Evolutionary conservation across 64 coral and sea anemone species (phyloP).

Genomic region (Actinia equina): DNA sequence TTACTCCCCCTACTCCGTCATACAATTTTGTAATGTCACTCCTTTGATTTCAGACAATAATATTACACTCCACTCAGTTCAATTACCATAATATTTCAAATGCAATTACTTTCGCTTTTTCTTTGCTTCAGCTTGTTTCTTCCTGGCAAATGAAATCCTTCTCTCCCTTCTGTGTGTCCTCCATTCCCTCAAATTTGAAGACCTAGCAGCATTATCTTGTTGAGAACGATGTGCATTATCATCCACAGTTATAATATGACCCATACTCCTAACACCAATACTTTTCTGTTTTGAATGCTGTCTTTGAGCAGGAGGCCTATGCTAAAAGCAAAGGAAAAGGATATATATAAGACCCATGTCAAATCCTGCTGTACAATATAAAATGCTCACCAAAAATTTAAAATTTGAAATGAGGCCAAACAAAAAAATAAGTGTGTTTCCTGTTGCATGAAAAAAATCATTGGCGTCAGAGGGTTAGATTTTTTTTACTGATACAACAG

Average conservation of each 20-base stretch:
- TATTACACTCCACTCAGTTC: too few relatives aligned
- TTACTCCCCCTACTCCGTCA: too few relatives aligned
- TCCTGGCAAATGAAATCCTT: slow-evolving; percentile 25
- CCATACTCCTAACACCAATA: slow-evolving; percentile 54
- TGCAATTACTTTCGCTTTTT: slow-evolving; percentile 55
- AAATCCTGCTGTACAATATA: too few relatives aligned
- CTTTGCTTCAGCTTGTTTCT: slow-evolving; percentile 39
- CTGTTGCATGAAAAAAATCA: too few relatives aligned
- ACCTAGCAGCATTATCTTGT: not conserved
- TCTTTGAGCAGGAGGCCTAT: slow-evolving; percentile 40
- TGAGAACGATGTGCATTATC: not conserved
- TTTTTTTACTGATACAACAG: too few relatives aligned
- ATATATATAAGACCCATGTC: too few relatives aligned
- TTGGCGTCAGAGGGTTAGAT: too few relatives aligned
- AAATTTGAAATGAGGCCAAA: too few relatives aligned
- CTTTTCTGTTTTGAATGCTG: not conserved
- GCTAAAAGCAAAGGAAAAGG: slow-evolving; percentile 35
- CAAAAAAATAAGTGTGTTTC: too few relatives aligned
- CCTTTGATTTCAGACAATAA: too few relatives aligned
- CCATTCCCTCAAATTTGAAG: slow-evolving; percentile 29
- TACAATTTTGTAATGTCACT: too few relatives aligned
- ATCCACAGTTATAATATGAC: slow-evolving; percentile 47
- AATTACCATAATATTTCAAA: not conserved
- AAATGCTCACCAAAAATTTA: too few relatives aligned
- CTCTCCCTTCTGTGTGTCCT: slow-evolving; percentile 27